Conservation (phyloP, 2,113 vertebrate genomes). For the Saccopteryx bilineata region DNA sequence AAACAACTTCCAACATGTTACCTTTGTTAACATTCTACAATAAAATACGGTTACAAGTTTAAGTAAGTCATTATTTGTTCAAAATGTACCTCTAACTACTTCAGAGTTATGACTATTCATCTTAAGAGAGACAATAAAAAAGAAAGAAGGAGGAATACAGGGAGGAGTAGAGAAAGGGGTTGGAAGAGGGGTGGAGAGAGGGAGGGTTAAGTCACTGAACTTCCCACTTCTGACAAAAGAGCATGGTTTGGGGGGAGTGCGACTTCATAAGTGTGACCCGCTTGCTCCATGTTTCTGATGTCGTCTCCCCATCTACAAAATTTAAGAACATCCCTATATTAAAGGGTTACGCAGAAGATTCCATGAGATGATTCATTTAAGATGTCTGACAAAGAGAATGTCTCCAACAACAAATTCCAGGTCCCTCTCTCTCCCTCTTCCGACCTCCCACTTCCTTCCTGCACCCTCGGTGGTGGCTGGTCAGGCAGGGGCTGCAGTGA, state of each 20-base stretch:
- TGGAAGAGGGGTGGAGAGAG: not conserved
- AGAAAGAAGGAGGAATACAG: not conserved
- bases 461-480: accelerated
- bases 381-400: not conserved
- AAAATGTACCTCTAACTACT: not conserved
- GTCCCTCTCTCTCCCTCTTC: not conserved
- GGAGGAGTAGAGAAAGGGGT: not conserved
- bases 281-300: not conserved
- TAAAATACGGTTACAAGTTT: not conserved
- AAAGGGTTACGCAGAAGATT: not conserved
- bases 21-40: not conserved
- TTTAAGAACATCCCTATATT: not conserved
- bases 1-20: not conserved
- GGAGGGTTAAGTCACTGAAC: not conserved
- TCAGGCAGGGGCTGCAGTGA: not conserved
- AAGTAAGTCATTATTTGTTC: constrained; percentile 11
- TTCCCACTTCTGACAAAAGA: not conserved
- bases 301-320: not conserved
- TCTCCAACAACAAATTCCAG: not conserved
- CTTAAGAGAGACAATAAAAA: not conserved
- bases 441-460: not conserved
- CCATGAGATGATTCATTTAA: not conserved
- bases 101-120: not conserved
- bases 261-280: no score
- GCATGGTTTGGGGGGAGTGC: not conserved